These are phyloP conservation scores for Caenorhabditis inopinata DNA, from an alignment of 1,140 invertebrate species.

Conservation along the genomic window DNA sequence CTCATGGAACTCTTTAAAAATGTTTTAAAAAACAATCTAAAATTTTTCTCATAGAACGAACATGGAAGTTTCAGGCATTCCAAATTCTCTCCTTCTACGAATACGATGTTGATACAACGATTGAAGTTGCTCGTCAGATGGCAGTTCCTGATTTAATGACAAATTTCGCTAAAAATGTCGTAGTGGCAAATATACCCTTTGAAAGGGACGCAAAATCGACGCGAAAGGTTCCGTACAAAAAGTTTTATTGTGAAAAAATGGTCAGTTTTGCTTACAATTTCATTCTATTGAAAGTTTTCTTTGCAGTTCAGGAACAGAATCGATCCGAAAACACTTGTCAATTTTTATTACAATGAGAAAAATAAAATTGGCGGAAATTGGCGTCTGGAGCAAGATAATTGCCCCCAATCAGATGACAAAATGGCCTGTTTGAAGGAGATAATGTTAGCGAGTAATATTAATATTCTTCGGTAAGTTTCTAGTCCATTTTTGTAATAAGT, in stretches of 20 bases:
- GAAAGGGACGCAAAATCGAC: not conserved
- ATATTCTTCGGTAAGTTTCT: too few relatives aligned
- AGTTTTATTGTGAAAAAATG: not conserved
- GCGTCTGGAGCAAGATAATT: not conserved
- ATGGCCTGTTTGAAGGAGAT: not conserved
- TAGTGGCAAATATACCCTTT: not conserved
- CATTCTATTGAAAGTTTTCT: too few relatives aligned
- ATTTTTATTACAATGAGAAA: not conserved
- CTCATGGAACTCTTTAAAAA: too few relatives aligned
- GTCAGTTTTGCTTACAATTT: not conserved
- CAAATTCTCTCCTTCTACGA: not conserved
- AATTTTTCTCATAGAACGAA: too few relatives aligned
- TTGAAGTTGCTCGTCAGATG: not conserved
- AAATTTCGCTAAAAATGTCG: not conserved
- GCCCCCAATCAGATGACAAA: not conserved
- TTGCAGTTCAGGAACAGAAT: not conserved
- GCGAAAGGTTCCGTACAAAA: not conserved
- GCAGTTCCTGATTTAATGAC: not conserved
- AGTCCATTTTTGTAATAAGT: too few relatives aligned
- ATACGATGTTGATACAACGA: not conserved
- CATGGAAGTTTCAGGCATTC: not conserved
- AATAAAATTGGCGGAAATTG: conserved; percentile 4
- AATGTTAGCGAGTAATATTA: not conserved
- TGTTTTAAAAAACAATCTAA: too few relatives aligned
- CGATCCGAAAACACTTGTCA: not conserved